phyloP scores from a whole-genome alignment of 2,113 vertebrate species.

The Mandrillus leucophaeus region DNA sequence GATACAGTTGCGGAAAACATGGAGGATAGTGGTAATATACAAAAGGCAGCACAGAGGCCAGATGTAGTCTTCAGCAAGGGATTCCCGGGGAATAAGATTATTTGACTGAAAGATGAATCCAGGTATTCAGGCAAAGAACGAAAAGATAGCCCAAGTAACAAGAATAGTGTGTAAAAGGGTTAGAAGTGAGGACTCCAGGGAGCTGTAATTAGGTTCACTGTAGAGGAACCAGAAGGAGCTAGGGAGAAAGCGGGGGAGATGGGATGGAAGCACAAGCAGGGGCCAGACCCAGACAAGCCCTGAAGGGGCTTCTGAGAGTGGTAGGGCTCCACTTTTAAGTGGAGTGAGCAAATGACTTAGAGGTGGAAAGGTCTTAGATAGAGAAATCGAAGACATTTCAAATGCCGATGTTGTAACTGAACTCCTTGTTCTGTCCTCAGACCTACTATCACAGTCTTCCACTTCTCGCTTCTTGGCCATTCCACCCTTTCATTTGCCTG shows the following conservation, averaged over 20 bases:
- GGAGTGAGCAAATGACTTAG: not conserved
- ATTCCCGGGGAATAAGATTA: not conserved
- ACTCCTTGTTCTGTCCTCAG: not conserved
- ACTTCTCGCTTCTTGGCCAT: not conserved
- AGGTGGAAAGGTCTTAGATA: not conserved
- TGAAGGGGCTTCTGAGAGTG: not conserved
- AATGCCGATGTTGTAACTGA: not conserved
- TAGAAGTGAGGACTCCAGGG: not conserved
- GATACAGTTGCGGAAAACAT: not conserved
- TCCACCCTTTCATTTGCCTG: not conserved
- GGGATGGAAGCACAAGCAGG: not conserved
- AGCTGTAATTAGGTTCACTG: not conserved
- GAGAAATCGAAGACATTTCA: not conserved
- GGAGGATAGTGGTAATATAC: not conserved
- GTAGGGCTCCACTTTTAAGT: not conserved
- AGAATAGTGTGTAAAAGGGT: not conserved
- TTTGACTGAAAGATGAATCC: not conserved
- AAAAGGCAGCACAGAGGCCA: not conserved
- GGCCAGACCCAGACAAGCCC: not conserved
- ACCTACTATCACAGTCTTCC: not conserved
- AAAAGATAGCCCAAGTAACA: not conserved
- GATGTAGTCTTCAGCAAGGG: not conserved
- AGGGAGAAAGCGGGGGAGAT: not conserved
- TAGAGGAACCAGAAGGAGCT: not conserved
- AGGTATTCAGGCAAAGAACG: not conserved